Conservation (phyloP, 2,797 vertebrate species). For the Scarus forsteni region DNA sequence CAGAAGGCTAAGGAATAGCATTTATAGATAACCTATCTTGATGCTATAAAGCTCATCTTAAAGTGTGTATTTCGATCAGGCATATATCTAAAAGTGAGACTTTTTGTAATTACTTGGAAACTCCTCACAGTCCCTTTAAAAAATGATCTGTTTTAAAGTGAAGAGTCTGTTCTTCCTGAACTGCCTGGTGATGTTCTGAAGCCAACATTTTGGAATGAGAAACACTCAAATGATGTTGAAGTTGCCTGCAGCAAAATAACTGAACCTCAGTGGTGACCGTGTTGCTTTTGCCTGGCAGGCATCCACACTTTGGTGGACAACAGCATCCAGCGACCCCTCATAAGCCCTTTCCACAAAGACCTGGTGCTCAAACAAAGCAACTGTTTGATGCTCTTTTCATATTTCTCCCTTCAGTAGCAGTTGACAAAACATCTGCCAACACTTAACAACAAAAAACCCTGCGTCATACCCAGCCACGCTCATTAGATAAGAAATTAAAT, state of each 20-base stretch:
- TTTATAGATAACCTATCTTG: no score
- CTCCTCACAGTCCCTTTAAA: slow-evolving; percentile 6
- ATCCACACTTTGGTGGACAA: slow-evolving; percentile 38
- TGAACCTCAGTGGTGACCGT: slow-evolving; percentile 18
- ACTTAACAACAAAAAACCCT: slow-evolving; percentile 35
- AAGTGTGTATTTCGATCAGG: no score
- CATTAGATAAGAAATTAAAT: slow-evolving; percentile 72
- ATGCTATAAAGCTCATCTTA: no score
- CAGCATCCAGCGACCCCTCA: slow-evolving; percentile 51
- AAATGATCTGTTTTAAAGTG: slow-evolving; percentile 21
- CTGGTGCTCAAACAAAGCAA: slow-evolving; percentile 56
- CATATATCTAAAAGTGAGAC: no score
- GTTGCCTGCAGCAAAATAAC: slow-evolving; percentile 10
- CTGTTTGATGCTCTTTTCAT: slow-evolving; percentile 72
- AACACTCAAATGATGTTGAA: slow-evolving; percentile 8
- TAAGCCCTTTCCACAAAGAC: slow-evolving; percentile 68
- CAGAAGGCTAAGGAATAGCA: no score
- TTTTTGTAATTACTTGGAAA: no score
- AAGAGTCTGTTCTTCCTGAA: not conserved
- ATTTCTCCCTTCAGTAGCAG: slow-evolving; percentile 59
- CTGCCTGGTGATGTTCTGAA: not conserved
- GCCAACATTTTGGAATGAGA: not conserved
- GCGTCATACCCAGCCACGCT: slow-evolving; percentile 44
- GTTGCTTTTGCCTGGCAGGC: slow-evolving; percentile 20
- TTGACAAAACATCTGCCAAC: slow-evolving; percentile 51